A percentile compares a stretch with the other conserved stretches of the same genome.
These are phyloP conservation scores for Mormyrus hasselquistii DNA, from an alignment of 2,797 vertebrate genomes.

Conservation along the genomic window DNA sequence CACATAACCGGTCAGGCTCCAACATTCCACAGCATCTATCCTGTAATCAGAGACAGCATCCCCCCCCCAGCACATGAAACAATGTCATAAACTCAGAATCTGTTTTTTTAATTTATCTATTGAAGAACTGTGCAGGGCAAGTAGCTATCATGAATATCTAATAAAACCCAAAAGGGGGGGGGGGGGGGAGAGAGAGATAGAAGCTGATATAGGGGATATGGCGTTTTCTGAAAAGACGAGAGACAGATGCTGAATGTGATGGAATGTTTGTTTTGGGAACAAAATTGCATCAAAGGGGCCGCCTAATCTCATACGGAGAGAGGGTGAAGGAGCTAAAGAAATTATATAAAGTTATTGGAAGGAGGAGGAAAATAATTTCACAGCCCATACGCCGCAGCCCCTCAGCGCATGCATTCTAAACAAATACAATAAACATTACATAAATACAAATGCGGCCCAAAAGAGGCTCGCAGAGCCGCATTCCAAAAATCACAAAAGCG, in stretches of 20 bases:
- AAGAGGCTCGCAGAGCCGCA: constrained; percentile 18
- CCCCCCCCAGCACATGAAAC: constrained; percentile 8
- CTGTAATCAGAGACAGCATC: not conserved
- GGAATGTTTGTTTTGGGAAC: constrained; percentile 29
- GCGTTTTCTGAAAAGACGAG: constrained; percentile 19
- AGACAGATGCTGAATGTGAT: constrained; percentile 19
- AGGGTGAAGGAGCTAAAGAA: constrained; percentile 26
- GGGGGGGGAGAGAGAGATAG: not conserved
- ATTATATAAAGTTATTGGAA: constrained; percentile 30
- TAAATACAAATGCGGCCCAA: constrained; percentile 13
- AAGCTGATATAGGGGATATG: constrained; percentile 24
- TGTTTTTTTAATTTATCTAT: not conserved
- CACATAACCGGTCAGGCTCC: not conserved
- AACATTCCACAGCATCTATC: not conserved
- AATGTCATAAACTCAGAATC: not conserved
- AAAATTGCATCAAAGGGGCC: constrained; percentile 25
- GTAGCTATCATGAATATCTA: constrained; percentile 28
- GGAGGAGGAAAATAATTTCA: constrained; percentile 29
- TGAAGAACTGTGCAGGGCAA: not conserved
- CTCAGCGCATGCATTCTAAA: constrained; percentile 17
- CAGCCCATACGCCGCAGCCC: constrained; percentile 19
- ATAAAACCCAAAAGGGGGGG: not conserved
- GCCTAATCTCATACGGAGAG: constrained; percentile 25
- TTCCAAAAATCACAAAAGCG: constrained; percentile 11
- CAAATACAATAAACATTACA: constrained; percentile 21